A percentile compares a stretch with the other conserved stretches of the same genome.
phyloP scores from a whole-genome alignment of 2,113 vertebrate genomes.

The Rhea pennata region DNA sequence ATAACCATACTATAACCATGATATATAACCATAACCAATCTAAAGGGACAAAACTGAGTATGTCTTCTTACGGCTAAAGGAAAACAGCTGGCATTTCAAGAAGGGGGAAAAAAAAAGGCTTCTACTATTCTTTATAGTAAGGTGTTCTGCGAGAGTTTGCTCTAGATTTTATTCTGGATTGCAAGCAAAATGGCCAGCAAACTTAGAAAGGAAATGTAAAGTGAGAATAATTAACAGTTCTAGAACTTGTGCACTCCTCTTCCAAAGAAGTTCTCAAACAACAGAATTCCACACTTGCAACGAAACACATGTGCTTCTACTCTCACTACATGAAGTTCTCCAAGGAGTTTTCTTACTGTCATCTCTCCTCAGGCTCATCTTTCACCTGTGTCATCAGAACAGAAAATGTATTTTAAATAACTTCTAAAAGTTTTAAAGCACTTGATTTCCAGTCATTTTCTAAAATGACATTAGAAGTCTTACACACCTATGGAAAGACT shows the following conservation, averaged over 20 bases:
- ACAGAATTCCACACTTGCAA: neutral
- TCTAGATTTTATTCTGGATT: slow-evolving; percentile 10
- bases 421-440: neutral
- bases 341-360: neutral
- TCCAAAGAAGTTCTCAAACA: slow-evolving; percentile 19
- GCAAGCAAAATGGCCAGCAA: slow-evolving; percentile 1
- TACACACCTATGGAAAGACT: neutral
- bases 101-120: neutral
- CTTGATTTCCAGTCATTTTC: slow-evolving; percentile 56
- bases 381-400: neutral
- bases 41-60: neutral
- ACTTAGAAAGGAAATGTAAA: slow-evolving; percentile 42
- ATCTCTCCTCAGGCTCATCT: slow-evolving; percentile 21
- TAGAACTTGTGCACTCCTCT: slow-evolving; percentile 44
- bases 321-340: neutral
- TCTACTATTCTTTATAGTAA: neutral
- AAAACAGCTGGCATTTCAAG: neutral
- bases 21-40: neutral
- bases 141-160: neutral
- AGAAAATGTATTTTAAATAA: neutral
- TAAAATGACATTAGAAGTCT: slow-evolving; percentile 6
- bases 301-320: neutral
- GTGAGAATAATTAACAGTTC: slow-evolving; percentile 33
- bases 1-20: neutral
- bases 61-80: neutral